These are phyloP conservation scores for Gasterosteus aculeatus DNA, from an alignment of 2,113 vertebrate species.

Conservation along the genomic window DNA sequence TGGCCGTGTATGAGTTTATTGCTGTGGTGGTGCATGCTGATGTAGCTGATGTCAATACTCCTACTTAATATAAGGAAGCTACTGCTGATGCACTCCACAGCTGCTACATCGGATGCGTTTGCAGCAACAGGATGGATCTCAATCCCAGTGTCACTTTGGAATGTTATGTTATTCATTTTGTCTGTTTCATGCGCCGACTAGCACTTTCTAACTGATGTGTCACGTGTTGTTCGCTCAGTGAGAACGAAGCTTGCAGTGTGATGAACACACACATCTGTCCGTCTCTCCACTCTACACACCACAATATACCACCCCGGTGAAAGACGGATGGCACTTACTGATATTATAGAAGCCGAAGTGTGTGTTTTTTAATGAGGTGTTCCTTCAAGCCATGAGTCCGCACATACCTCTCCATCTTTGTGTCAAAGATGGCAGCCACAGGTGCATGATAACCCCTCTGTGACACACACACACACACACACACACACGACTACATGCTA, in stretches of 20 bases:
- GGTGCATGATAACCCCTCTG: slow-evolving; percentile 15
- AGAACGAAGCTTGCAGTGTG: background rate
- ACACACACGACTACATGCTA: background rate
- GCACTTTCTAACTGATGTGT: background rate
- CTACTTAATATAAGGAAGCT: background rate
- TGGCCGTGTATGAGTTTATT: slow-evolving; percentile 11
- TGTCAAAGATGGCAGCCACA: slow-evolving; percentile 24
- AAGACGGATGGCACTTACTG: slow-evolving; percentile 36
- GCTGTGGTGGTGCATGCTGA: slow-evolving; percentile 1
- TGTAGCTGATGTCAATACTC: background rate
- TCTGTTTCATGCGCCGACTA: background rate
- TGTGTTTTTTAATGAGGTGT: background rate
- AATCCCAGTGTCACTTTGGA: background rate
- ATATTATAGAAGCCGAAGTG: slow-evolving; percentile 23
- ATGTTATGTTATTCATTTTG: slow-evolving; percentile 11
- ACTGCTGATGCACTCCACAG: background rate
- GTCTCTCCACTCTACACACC: slow-evolving; percentile 8
- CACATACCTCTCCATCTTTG: slow-evolving; percentile 19
- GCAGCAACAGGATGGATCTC: background rate
- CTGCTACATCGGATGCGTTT: background rate
- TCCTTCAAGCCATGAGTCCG: slow-evolving; percentile 1
- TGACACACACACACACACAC: background rate
- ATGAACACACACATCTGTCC: slow-evolving; percentile 2
- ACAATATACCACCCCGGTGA: slow-evolving; percentile 22
- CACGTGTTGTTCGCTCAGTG: background rate